phyloP scores from a whole-genome alignment of 2,113 vertebrate species.

The Blennius ocellaris region DNA sequence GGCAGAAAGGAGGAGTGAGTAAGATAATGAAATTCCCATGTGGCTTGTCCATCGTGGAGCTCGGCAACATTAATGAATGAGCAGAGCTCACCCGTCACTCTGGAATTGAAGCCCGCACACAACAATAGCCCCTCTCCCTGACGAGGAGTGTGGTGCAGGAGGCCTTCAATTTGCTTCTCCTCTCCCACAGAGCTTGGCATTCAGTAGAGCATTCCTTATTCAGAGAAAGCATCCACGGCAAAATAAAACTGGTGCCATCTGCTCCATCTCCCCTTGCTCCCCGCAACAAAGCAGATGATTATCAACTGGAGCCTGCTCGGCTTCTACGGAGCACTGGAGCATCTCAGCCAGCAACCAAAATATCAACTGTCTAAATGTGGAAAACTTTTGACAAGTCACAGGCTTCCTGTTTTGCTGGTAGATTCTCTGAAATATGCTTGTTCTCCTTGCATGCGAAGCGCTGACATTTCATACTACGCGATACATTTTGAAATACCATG shows the following conservation, averaged over 20 bases:
- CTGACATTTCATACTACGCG: constrained; percentile 46
- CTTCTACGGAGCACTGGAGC: constrained; percentile 63
- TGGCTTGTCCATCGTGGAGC: constrained; percentile 65
- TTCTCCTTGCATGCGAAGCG: constrained; percentile 44
- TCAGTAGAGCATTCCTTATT: constrained; percentile 80
- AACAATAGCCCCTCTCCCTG: constrained; percentile 32
- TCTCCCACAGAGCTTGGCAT: constrained; percentile 81
- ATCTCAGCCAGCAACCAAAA: constrained; percentile 62
- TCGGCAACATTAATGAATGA: constrained; percentile 74
- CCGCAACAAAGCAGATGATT: constrained; percentile 78
- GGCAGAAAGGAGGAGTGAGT: constrained; percentile 31
- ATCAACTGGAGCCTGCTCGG: constrained; percentile 75
- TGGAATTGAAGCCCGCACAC: constrained; percentile 64
- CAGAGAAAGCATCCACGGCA: constrained; percentile 76
- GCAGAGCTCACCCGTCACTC: constrained; percentile 65
- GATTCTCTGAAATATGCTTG: constrained; percentile 40
- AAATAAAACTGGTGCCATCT: constrained; percentile 81
- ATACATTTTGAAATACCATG: constrained; percentile 43
- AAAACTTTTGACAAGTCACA: constrained; percentile 67
- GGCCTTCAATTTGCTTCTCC: constrained; percentile 76
- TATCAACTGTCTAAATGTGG: constrained; percentile 62
- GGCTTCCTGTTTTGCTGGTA: constrained; percentile 47
- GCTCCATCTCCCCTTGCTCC: constrained; percentile 72
- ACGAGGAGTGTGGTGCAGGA: constrained; percentile 67
- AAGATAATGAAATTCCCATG: constrained; percentile 72